Evolutionary conservation across 1,140 invertebrate species (phyloP), one percentile per base, ranked within the genome.

Genomic region (Chrysoperla carnea): DNA sequence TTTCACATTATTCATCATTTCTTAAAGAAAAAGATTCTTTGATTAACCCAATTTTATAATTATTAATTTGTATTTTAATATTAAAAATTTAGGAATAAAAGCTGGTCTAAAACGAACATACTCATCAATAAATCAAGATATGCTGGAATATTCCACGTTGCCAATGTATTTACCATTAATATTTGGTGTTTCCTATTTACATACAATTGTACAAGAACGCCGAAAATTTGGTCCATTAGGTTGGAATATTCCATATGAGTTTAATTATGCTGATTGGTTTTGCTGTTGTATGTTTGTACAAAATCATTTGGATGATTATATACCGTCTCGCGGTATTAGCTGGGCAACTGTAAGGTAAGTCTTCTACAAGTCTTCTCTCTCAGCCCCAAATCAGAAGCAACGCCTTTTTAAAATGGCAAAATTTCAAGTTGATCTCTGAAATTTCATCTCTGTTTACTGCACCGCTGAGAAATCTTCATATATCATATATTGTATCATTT

Each of bases 201-300:
- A 89, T 52, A 84, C 82, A 1, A 73, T 88, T 5, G 78, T 89
- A 1, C 84, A 87, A 62, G 88, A 93, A 57, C 67, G 91, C 39
- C 62, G 88, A 29, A 92, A 92, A 61, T 94, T 89, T 58, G 85
- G 88, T 8, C 81, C 88, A 0, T 69, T 92, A 6, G 88, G 90
- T 8, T 94, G 89, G 89, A 93, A 92, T 53, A 87, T 92, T 52
- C 82, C 85, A 0, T 92, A 92, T 49, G 88, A 92, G 61, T 93
- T 93, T 55, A 91, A 91, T 64, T 84, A 80, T 4, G 75, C 87
- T 1, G 89, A 92, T 56, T 92, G 87, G 76, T 70, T 86, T 37
- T 84, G 88, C 1, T 90, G 84, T 45, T 81, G 85, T 35, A 76
- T 90, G 62, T 94, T 91, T 61, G 75, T 92, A 14, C 89, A 93